These are phyloP conservation scores for Hydrocynus forskahlii DNA, from an alignment of 2,797 vertebrate species.

Conservation along the genomic window DNA sequence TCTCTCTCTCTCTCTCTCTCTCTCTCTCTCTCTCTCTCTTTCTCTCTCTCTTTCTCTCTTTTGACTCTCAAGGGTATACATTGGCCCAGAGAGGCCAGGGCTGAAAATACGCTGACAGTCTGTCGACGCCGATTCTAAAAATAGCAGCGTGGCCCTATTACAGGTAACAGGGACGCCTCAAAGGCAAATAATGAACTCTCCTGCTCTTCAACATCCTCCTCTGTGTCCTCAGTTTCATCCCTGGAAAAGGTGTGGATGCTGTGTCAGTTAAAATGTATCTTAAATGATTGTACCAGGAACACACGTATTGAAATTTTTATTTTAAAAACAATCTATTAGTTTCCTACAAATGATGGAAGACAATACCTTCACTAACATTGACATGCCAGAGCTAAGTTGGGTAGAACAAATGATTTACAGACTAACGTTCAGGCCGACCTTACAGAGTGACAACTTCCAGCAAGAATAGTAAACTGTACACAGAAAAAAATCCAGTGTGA, in stretches of 20 bases:
- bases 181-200: constrained; percentile 65
- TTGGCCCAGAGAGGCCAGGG: constrained; percentile 53
- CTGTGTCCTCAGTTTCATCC: background rate
- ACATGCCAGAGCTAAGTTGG: too few species aligned
- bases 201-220: constrained; percentile 29
- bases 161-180: constrained; percentile 72
- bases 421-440: background rate
- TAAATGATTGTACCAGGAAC: background rate
- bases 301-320: background rate
- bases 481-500: background rate
- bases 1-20: too few species aligned
- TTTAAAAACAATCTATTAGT: background rate
- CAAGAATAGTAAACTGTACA: too few species aligned
- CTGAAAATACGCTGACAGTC: constrained; percentile 66
- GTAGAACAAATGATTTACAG: background rate
- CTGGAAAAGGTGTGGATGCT: background rate
- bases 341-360: background rate
- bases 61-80: constrained; percentile 60
- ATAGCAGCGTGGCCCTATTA: constrained; percentile 67
- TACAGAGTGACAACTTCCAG: background rate
- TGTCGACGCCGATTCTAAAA: constrained; percentile 64
- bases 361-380: too few species aligned
- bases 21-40: too few species aligned
- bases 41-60: background rate
- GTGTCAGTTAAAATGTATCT: background rate